Percentiles rank a stretch among this genome's conserved stretches.
Conservation (phyloP, 2,113 vertebrate species). For the Leucopternis melanops region DNA sequence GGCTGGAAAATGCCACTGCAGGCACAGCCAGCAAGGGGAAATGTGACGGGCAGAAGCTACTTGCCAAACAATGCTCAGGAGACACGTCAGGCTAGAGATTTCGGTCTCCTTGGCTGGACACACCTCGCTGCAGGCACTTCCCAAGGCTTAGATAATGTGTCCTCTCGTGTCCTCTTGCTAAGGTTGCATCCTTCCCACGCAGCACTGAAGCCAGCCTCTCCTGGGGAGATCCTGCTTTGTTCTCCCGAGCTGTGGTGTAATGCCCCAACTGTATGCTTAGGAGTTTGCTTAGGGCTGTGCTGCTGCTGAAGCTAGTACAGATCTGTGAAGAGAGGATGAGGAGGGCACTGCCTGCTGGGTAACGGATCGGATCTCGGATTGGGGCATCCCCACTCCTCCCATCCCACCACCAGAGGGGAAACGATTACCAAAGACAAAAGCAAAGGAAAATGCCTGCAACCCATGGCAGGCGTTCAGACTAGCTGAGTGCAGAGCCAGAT, state of each 20-base stretch:
- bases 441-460: neutral
- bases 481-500: neutral
- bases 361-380: neutral
- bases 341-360: neutral
- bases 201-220: neutral
- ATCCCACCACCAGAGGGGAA: neutral
- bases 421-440: neutral
- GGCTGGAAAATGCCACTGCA: constrained; percentile 45
- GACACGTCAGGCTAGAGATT: neutral
- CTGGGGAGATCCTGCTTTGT: neutral
- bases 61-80: constrained; percentile 41
- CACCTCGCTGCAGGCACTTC: neutral
- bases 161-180: neutral
- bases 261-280: neutral
- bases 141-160: neutral
- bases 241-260: neutral
- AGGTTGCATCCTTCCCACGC: neutral
- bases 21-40: neutral
- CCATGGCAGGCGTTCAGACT: neutral
- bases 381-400: neutral
- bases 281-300: neutral
- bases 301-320: neutral
- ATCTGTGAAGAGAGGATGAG: neutral
- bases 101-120: constrained; percentile 16
- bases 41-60: neutral